A percentile compares a stretch with the other conserved stretches of the same genome.
phyloP scores from a whole-genome alignment of 2,797 vertebrate species.

The Myotis vivesi region DNA sequence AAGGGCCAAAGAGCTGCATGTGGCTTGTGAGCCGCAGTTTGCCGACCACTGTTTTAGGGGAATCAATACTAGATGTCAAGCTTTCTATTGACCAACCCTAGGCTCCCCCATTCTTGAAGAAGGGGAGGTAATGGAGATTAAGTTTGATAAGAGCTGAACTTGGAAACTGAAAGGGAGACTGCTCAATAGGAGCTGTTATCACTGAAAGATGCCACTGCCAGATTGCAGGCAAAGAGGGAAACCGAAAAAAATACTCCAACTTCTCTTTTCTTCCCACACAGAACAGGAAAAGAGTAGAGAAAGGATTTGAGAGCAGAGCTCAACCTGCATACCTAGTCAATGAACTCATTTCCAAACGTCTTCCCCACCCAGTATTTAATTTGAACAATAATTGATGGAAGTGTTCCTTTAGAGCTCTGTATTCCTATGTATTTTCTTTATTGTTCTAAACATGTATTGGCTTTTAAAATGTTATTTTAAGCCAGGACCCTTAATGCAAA shows the following conservation, averaged over 20 bases:
- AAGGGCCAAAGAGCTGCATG: too few relatives aligned
- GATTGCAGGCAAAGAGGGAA: background rate
- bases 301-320: background rate
- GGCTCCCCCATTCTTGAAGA: background rate
- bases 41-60: background rate
- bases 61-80: background rate
- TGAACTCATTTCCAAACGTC: background rate
- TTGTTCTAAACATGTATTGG: background rate
- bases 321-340: background rate
- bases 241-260: background rate
- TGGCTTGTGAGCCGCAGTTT: too few relatives aligned
- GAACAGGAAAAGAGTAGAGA: background rate
- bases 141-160: background rate
- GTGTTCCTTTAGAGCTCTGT: background rate
- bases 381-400: background rate
- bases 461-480: conserved; percentile 3
- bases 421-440: background rate
- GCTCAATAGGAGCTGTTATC: background rate
- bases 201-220: background rate
- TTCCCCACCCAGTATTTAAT: background rate
- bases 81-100: background rate
- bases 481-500: background rate
- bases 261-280: background rate
- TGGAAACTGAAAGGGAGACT: background rate
- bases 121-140: background rate